A percentile compares a stretch with the other conserved stretches of the same genome.
Conservation (phyloP, 2,113 vertebrate species). For the Octodon degus region DNA sequence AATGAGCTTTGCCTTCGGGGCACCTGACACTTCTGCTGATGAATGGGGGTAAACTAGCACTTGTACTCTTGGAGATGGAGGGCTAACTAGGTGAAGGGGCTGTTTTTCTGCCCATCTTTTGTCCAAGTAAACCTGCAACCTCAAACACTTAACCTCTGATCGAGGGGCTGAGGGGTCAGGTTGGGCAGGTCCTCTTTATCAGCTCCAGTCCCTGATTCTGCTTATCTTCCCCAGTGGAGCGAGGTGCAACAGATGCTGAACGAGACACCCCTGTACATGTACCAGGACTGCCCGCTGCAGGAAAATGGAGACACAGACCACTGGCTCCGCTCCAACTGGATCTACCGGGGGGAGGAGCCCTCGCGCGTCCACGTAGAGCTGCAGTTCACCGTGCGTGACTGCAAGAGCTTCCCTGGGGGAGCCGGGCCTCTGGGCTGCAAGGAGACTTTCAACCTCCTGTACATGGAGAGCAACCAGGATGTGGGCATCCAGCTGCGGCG, state of each 20-base stretch:
- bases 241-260: conserved; percentile 88
- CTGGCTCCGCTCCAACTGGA: conserved; percentile 90
- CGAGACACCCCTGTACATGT: conserved; percentile 87
- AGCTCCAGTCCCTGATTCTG: neutral
- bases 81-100: neutral
- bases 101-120: neutral
- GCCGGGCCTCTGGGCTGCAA: conserved; percentile 86
- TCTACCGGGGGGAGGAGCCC: conserved; percentile 86
- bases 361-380: conserved; percentile 85
- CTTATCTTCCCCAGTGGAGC: conserved; percentile 83
- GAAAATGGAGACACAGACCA: conserved; percentile 84
- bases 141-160: neutral
- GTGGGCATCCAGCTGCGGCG: conserved; percentile 88
- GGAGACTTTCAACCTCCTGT: conserved; percentile 90
- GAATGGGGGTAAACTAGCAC: neutral
- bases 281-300: conserved; percentile 87
- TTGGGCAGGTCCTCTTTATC: neutral
- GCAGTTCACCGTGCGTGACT: conserved; percentile 88
- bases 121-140: neutral
- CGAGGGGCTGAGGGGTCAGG: neutral
- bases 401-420: conserved; percentile 86
- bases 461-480: conserved; percentile 89
- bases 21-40: neutral
- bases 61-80: neutral
- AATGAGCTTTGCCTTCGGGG: neutral